Conservation (phyloP, 2,113 vertebrate genomes). For the Mormyrus iriodes region DNA sequence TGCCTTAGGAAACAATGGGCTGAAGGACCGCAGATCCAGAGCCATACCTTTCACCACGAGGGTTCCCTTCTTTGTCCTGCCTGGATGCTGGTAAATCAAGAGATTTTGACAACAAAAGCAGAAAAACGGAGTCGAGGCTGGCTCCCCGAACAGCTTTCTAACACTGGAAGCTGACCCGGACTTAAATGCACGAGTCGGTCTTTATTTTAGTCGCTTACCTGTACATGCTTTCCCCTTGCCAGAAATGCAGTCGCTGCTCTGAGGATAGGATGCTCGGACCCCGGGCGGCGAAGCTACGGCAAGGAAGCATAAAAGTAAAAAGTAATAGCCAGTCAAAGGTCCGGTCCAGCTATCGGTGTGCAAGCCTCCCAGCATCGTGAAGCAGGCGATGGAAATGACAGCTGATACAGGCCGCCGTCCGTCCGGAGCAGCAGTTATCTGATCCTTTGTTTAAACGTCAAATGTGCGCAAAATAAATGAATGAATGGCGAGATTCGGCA, state of each 20-base stretch:
- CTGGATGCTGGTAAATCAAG: neutral
- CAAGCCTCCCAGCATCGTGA: conserved; percentile 39
- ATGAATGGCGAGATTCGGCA: neutral
- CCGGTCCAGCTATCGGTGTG: conserved; percentile 37
- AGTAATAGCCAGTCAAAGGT: conserved; percentile 44
- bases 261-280: conserved; percentile 55
- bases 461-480: conserved; percentile 13
- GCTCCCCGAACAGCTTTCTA: neutral
- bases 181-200: neutral
- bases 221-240: conserved; percentile 66
- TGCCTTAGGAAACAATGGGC: neutral
- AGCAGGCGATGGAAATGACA: conserved; percentile 2
- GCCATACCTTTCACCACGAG: neutral
- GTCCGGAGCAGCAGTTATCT: conserved; percentile 1
- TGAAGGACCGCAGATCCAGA: neutral
- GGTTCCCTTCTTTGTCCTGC: conserved; percentile 22
- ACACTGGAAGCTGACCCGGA: neutral
- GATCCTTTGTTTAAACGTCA: conserved; percentile 15
- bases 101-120: neutral
- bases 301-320: conserved; percentile 51
- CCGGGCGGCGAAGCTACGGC: conserved; percentile 49
- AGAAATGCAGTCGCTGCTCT: conserved; percentile 60
- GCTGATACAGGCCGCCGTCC: conserved; percentile 30
- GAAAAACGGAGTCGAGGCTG: neutral
- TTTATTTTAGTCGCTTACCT: conserved; percentile 47